Evolutionary conservation across 64 coral and sea anemone species (phyloP).

Genomic region (Cladopsammia gracilis): DNA sequence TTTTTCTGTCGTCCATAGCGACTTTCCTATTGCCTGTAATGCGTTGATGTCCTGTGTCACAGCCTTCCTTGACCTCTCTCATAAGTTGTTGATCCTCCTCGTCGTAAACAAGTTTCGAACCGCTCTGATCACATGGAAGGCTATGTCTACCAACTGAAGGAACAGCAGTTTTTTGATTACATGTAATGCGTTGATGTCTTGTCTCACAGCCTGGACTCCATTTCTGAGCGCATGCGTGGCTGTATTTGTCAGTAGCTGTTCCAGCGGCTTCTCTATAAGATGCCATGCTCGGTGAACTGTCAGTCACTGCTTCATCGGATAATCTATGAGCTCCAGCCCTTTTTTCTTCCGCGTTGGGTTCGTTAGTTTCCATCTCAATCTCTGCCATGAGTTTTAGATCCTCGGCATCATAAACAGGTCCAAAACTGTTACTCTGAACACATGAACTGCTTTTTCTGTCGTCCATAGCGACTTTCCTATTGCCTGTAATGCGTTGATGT

Average conservation of each 20-base stretch:
- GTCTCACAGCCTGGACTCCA: background rate
- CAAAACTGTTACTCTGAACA: background rate
- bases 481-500: background rate
- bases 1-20: background rate
- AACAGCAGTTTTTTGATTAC: background rate
- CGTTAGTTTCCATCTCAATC: background rate
- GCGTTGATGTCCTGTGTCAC: background rate
- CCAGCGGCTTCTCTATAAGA: background rate
- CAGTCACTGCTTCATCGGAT: background rate
- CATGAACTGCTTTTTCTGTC: background rate
- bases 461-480: background rate
- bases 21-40: background rate
- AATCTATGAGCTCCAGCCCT: background rate
- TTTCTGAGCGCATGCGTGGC: background rate
- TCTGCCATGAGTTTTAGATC: background rate
- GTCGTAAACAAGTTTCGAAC: background rate
- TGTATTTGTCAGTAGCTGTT: background rate
- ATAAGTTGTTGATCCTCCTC: background rate
- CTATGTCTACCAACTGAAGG: background rate
- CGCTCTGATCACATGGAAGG: background rate
- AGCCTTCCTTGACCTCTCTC: background rate
- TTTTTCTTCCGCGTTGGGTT: no score
- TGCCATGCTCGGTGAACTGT: background rate
- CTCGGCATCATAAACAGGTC: background rate
- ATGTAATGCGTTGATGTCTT: background rate